Evolutionary conservation across 2,797 vertebrate genomes (phyloP).

Genomic region (Parauchenoglanis punctatus): DNA sequence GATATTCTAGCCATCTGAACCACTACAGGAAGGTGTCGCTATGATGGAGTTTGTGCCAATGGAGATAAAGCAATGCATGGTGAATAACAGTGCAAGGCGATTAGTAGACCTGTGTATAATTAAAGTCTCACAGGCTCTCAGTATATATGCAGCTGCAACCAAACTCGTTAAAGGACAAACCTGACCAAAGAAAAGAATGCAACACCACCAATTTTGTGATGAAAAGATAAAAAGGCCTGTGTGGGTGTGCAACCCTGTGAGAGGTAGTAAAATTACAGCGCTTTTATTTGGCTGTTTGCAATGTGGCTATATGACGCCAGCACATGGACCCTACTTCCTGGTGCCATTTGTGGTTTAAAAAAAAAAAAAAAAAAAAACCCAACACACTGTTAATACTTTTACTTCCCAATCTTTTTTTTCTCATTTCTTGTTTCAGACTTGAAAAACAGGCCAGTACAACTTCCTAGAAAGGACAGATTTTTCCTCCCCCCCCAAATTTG

Average conservation of each 20-base stretch:
- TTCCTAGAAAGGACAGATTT: background rate
- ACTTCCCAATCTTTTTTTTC: background rate
- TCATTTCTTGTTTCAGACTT: background rate
- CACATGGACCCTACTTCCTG: background rate
- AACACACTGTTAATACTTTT: background rate
- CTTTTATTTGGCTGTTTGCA: background rate
- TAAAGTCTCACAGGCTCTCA: no score
- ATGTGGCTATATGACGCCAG: background rate
- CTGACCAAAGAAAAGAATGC: background rate
- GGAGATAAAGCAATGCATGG: no score
- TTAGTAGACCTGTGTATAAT: no score
- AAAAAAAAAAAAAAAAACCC: background rate
- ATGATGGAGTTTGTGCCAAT: no score
- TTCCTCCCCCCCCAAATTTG: no score
- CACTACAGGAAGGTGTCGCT: no score
- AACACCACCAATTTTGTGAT: background rate
- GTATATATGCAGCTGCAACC: no score
- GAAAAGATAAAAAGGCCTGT: background rate
- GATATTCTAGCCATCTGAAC: no score
- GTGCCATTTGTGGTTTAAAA: background rate
- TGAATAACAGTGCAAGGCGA: no score
- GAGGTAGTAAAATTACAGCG: background rate
- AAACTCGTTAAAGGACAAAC: background rate
- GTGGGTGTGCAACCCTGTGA: background rate
- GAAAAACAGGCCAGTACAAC: background rate